phyloP scores from a whole-genome alignment of 1,140 invertebrate genomes.

The Conus betulinus region DNA sequence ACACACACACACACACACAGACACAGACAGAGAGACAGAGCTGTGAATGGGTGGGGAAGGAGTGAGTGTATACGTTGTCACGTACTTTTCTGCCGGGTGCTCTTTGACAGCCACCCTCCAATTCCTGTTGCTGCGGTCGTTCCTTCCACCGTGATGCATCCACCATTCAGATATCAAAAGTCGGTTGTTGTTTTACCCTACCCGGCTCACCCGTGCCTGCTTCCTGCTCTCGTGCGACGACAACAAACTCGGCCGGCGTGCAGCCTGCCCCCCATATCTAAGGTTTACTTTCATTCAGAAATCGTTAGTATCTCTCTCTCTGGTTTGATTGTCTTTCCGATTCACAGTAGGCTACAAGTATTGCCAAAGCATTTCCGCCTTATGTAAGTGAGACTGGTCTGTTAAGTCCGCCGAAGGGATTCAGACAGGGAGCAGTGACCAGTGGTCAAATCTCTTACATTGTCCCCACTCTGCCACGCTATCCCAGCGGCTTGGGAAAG shows the following conservation, averaged over 20 bases:
- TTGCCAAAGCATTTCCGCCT: too few relatives aligned
- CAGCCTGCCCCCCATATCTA: neutral
- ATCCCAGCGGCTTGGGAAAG: too few relatives aligned
- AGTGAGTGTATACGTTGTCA: neutral
- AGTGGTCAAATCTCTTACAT: too few relatives aligned
- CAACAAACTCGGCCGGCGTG: neutral
- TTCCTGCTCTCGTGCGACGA: neutral
- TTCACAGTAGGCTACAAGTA: neutral
- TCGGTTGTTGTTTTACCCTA: neutral
- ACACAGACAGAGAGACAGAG: too few relatives aligned
- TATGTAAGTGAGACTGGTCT: too few relatives aligned
- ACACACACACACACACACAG: too few relatives aligned
- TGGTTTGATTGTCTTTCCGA: neutral
- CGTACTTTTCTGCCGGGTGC: neutral
- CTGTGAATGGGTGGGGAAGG: neutral
- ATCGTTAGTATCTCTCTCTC: neutral
- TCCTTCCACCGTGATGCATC: neutral
- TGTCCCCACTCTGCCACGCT: too few relatives aligned
- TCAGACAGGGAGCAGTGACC: too few relatives aligned
- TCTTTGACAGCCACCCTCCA: neutral
- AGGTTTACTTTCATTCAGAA: slow-evolving; percentile 1
- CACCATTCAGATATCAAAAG: neutral
- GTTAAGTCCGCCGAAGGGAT: too few relatives aligned
- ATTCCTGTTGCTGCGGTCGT: neutral
- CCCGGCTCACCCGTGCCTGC: neutral